A percentile compares a stretch with the other conserved stretches of the same genome.
Evolutionary conservation across 2,797 vertebrate genomes (phyloP).

Genomic region (Anguilla marmorata): DNA sequence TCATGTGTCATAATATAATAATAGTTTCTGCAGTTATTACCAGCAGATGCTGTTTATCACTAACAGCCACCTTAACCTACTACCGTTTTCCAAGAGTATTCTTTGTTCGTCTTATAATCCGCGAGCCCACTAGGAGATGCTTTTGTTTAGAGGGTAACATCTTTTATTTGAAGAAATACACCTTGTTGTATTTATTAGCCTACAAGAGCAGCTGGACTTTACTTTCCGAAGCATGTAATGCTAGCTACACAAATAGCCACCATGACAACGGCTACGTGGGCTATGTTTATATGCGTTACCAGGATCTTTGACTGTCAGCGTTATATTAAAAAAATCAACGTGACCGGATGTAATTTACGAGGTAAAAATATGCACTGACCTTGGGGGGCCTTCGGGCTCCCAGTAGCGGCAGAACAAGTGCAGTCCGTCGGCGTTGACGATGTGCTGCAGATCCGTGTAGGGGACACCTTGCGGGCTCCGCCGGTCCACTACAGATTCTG

Average conservation of each 20-base stretch:
- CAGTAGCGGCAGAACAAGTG: constrained; percentile 95
- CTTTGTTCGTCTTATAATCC: not conserved
- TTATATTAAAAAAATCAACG: not conserved
- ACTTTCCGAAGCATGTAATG: not conserved
- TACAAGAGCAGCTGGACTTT: not conserved
- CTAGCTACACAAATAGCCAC: not conserved
- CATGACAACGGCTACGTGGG: no score
- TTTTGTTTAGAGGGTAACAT: not conserved
- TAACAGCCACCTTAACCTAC: not conserved
- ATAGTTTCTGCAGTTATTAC: not conserved
- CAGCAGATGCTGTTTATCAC: not conserved
- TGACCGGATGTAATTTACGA: not conserved
- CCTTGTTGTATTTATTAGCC: not conserved
- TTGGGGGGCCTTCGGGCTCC: constrained; percentile 79
- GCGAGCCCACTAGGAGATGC: not conserved
- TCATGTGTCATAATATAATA: not conserved
- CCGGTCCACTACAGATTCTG: constrained; percentile 81
- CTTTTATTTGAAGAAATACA: not conserved
- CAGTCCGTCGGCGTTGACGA: constrained; percentile 89
- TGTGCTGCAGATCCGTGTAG: constrained; percentile 80
- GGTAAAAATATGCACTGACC: constrained; percentile 72
- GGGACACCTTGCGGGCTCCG: constrained; percentile 82
- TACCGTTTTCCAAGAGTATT: not conserved
- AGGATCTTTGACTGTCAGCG: not conserved
- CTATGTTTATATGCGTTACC: not conserved